Conservation (phyloP, 2,113 vertebrate genomes). For the Nothoprocta pentlandii region DNA sequence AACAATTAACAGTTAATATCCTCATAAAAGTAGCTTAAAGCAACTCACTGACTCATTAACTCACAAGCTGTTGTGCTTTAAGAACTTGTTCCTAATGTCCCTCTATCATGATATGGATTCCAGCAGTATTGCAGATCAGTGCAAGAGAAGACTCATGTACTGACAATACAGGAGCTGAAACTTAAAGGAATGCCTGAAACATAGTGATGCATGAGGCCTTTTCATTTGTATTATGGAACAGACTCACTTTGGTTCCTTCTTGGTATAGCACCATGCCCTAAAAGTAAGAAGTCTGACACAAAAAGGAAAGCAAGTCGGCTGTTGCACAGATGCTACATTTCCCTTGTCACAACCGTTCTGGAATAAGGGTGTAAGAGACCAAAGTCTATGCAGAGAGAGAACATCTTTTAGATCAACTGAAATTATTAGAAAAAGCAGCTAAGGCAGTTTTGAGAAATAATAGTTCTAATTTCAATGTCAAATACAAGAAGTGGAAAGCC, state of each 20-base stretch:
- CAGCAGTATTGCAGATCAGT: background rate
- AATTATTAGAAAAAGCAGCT: background rate
- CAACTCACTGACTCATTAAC: too few relatives aligned
- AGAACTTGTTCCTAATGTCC: background rate
- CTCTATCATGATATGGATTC: accelerated
- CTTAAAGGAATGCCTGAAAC: background rate
- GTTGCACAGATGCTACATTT: background rate
- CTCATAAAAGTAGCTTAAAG: background rate
- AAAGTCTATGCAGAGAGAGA: background rate
- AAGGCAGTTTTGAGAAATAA: background rate
- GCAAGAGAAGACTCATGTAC: background rate
- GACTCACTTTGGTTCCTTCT: background rate
- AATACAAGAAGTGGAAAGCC: background rate
- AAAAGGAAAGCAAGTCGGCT: background rate
- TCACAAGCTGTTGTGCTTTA: background rate
- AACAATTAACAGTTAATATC: background rate
- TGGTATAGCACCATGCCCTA: background rate
- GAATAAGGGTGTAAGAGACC: background rate
- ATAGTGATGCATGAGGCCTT: background rate
- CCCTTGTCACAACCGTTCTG: background rate
- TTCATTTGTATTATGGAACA: background rate
- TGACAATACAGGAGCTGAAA: background rate
- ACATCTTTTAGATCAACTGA: background rate
- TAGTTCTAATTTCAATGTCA: background rate
- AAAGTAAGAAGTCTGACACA: background rate